Evolutionary conservation across 2,797 vertebrate genomes (phyloP).

Genomic region (Numenius phaeopus): DNA sequence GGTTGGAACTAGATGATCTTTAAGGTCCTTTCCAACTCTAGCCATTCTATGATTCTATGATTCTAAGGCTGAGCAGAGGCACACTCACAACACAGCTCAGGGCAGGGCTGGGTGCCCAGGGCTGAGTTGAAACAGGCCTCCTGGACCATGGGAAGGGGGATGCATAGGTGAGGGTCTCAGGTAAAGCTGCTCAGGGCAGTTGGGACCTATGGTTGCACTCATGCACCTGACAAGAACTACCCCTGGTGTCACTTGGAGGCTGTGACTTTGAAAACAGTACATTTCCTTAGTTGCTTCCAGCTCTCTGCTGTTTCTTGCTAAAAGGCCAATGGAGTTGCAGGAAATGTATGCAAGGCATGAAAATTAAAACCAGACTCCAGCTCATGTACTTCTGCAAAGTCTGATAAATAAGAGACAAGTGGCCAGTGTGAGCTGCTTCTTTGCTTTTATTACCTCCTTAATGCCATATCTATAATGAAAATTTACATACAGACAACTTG

Average conservation of each 20-base stretch:
- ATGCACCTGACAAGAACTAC: not conserved
- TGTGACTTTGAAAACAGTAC: not conserved
- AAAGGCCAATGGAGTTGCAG: not conserved
- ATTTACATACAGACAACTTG: not conserved
- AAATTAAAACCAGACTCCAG: not conserved
- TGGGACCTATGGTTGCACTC: not conserved
- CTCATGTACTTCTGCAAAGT: not conserved
- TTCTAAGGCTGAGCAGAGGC: not conserved
- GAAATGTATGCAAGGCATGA: not conserved
- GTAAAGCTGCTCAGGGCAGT: not conserved
- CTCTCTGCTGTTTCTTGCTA: not conserved
- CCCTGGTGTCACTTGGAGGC: not conserved
- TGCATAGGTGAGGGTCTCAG: not conserved
- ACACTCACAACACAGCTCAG: fast-evolving
- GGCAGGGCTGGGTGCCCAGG: not conserved
- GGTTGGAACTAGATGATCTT: too few species aligned
- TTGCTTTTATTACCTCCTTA: not conserved
- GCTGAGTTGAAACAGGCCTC: not conserved
- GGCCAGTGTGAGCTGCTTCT: not conserved
- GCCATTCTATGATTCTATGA: too few species aligned
- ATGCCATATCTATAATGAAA: not conserved
- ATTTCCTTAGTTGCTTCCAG: not conserved
- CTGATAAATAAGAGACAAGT: not conserved
- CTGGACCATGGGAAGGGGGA: not conserved
- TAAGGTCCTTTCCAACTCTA: too few species aligned